phyloP scores from a whole-genome alignment of 2,113 vertebrate genomes.

The Hippocampus zosterae region DNA sequence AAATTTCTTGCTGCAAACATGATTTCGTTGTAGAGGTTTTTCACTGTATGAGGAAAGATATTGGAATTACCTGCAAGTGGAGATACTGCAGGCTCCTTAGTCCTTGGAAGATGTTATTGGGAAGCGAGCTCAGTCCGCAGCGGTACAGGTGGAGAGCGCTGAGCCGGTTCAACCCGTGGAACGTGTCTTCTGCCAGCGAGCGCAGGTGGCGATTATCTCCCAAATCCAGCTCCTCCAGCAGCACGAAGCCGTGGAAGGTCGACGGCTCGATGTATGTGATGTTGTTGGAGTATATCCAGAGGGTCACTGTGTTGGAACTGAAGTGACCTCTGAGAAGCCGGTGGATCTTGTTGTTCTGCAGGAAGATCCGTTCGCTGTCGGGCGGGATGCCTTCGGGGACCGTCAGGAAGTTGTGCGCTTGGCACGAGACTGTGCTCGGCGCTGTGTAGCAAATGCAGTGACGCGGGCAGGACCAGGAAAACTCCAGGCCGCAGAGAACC shows the following conservation, averaged over 20 bases:
- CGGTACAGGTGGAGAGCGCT: slow-evolving; percentile 93
- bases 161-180: slow-evolving; percentile 87
- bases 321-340: slow-evolving; percentile 87
- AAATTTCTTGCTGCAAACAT: no score
- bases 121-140: slow-evolving; percentile 88
- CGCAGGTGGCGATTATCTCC: slow-evolving; percentile 93
- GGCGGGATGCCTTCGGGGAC: slow-evolving; percentile 92
- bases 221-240: slow-evolving; percentile 95
- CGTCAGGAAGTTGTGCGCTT: slow-evolving; percentile 90
- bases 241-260: slow-evolving; percentile 86
- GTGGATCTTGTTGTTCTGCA: slow-evolving; percentile 97
- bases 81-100: slow-evolving; percentile 96
- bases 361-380: slow-evolving; percentile 93
- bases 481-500: slow-evolving; percentile 84
- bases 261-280: slow-evolving; percentile 91
- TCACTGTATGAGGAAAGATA: neutral
- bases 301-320: slow-evolving; percentile 87
- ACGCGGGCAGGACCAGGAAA: slow-evolving; percentile 82
- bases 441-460: slow-evolving; percentile 95
- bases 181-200: slow-evolving; percentile 89
- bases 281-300: slow-evolving; percentile 99
- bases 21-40: no score
- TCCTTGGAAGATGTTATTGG: slow-evolving; percentile 87
- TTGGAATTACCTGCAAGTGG: slow-evolving; percentile 81
- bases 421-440: slow-evolving; percentile 96